Evolutionary conservation across 2,888 invertebrate genomes (phyloP).

Genomic region (Torymus aiolomorphi): DNA sequence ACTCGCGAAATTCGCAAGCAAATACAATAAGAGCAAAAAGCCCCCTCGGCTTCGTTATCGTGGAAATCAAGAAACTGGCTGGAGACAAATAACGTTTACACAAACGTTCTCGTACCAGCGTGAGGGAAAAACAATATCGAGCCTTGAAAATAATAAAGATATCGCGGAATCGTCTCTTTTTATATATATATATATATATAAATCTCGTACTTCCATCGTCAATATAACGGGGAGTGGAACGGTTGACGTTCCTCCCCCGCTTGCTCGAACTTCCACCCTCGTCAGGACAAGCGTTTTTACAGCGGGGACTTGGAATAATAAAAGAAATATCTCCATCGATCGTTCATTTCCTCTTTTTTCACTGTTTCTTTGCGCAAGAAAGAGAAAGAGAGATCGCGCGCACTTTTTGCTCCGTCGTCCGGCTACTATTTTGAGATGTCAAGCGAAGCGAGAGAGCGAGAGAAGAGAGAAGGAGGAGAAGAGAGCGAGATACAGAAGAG

Average conservation of each 20-base stretch:
- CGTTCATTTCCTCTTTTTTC: constrained; percentile 16
- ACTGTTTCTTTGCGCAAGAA: no score
- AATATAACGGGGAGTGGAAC: constrained; percentile 8
- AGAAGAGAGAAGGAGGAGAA: background rate
- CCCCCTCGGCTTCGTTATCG: background rate
- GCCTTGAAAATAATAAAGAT: constrained; percentile 36
- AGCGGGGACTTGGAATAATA: constrained; percentile 48
- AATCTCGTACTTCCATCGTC: background rate
- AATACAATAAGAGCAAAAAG: no score
- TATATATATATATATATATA: constrained; percentile 15
- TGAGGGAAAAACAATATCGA: constrained; percentile 29
- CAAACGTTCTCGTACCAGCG: constrained; percentile 25
- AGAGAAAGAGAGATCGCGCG: no score
- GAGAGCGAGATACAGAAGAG: constrained; percentile 11
- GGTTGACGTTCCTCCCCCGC: constrained; percentile 27
- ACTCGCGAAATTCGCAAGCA: no score
- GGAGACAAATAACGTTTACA: background rate
- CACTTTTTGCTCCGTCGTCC: background rate
- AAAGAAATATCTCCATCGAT: constrained; percentile 45
- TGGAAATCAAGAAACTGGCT: background rate
- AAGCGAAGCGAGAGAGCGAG: background rate
- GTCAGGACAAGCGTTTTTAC: constrained; percentile 31
- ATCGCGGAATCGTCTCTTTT: constrained; percentile 13
- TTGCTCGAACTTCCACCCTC: constrained; percentile 16
- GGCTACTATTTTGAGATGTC: constrained; percentile 16